Percentiles rank a stretch among this genome's conserved stretches.
Evolutionary conservation across 2,797 vertebrate species (phyloP).

Genomic region (Lacerta agilis): DNA sequence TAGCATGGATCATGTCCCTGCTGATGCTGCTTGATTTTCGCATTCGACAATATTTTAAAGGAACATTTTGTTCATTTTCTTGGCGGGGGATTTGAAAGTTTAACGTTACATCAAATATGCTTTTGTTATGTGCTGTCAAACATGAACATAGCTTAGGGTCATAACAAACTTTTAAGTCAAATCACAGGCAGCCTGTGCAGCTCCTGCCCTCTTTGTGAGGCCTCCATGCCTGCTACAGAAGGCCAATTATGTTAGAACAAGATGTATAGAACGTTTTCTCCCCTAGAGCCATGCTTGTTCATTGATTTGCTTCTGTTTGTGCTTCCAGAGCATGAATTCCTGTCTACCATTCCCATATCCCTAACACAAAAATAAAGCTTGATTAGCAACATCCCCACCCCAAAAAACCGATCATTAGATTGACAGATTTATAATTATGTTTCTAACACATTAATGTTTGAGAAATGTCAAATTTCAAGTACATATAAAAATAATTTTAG

Average conservation of each 20-base stretch:
- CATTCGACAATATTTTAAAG: constrained; percentile 51
- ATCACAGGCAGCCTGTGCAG: constrained; percentile 63
- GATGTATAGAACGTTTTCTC: constrained; percentile 59
- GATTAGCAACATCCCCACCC: neutral
- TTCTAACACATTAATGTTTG: constrained; percentile 27
- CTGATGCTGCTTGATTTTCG: constrained; percentile 57
- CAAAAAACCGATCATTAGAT: neutral
- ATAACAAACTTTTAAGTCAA: constrained; percentile 69
- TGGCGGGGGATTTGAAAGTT: constrained; percentile 56
- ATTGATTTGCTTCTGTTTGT: constrained; percentile 61
- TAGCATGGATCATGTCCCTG: constrained; percentile 38
- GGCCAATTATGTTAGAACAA: constrained; percentile 72
- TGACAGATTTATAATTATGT: constrained; percentile 25
- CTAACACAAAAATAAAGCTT: constrained; percentile 50
- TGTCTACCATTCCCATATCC: constrained; percentile 53
- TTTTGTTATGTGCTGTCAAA: constrained; percentile 70
- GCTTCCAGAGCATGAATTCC: constrained; percentile 56
- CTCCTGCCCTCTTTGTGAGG: constrained; percentile 59
- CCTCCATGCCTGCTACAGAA: constrained; percentile 58
- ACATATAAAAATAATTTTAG: constrained; percentile 39
- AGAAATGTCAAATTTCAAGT: constrained; percentile 38
- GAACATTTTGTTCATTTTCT: constrained; percentile 37
- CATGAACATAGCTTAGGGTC: constrained; percentile 71
- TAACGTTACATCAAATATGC: constrained; percentile 72
- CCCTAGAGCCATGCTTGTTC: constrained; percentile 65